Evolutionary conservation across 2,797 vertebrate species (phyloP).

Genomic region (Pogonophryne albipinna): DNA sequence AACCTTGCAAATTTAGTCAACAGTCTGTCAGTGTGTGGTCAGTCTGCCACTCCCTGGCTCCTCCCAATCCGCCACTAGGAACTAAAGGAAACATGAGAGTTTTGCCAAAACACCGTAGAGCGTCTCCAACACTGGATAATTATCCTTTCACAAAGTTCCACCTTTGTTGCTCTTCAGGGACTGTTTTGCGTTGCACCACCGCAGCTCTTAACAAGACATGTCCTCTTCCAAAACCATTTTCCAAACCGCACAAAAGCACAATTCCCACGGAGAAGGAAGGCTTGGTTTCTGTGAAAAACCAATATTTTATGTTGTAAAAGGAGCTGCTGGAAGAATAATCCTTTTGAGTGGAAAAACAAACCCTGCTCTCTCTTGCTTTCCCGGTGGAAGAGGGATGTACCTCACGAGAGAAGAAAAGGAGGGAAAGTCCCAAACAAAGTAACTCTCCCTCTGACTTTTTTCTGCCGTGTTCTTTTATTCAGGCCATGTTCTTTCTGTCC

Average conservation of each 20-base stretch:
- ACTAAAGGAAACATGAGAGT: constrained; percentile 18
- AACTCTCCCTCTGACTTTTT: constrained; percentile 16
- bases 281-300: constrained; percentile 15
- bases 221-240: constrained; percentile 10
- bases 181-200: neutral
- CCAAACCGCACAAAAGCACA: constrained; percentile 17
- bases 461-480: constrained; percentile 16
- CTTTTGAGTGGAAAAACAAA: constrained; percentile 32
- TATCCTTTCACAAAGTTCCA: constrained; percentile 30
- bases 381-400: constrained; percentile 20
- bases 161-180: constrained; percentile 22
- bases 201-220: constrained; percentile 5
- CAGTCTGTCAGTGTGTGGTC: constrained; percentile 42
- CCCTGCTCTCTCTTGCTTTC: constrained; percentile 17
- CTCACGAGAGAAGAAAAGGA: constrained; percentile 2
- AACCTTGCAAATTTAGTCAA: constrained; percentile 26
- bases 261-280: neutral
- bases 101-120: constrained; percentile 27
- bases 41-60: constrained; percentile 48
- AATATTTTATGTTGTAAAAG: neutral
- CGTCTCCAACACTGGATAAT: constrained; percentile 10
- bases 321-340: constrained; percentile 27
- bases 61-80: constrained; percentile 28
- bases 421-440: constrained; percentile 53
- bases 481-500: constrained; percentile 48